phyloP scores from a whole-genome alignment of 1,140 invertebrate genomes.

The Hestina assimilis region DNA sequence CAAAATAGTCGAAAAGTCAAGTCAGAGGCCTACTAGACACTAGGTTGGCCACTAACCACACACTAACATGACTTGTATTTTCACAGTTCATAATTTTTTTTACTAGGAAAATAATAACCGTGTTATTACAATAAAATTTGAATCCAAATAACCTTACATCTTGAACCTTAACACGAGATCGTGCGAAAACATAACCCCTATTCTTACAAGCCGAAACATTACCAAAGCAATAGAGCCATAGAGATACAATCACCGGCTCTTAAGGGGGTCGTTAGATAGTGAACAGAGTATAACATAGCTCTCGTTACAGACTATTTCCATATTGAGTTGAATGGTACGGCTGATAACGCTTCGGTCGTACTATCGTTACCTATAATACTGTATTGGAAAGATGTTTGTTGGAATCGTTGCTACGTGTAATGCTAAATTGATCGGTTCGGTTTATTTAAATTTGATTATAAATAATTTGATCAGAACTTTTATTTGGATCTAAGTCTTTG shows the following conservation, averaged over 20 bases:
- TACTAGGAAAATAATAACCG: too few relatives aligned
- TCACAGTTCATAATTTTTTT: too few relatives aligned
- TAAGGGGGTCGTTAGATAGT: slow-evolving; percentile 15
- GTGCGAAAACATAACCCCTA: too few relatives aligned
- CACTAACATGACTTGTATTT: too few relatives aligned
- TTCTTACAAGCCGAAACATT: neutral
- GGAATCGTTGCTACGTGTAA: neutral
- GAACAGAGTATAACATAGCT: slow-evolving; percentile 8
- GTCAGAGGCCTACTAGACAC: too few relatives aligned
- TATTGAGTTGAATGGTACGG: slow-evolving; percentile 8
- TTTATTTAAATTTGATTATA: neutral
- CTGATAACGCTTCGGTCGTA: slow-evolving; percentile 9
- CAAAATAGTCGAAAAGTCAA: too few relatives aligned
- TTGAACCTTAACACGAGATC: too few relatives aligned
- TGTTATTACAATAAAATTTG: too few relatives aligned
- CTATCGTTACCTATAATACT: neutral
- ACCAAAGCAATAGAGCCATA: slow-evolving; percentile 14
- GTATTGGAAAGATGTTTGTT: neutral
- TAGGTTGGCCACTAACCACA: too few relatives aligned
- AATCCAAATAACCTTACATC: too few relatives aligned
- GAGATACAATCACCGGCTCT: slow-evolving; percentile 11
- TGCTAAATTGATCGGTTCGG: neutral
- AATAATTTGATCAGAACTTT: neutral
- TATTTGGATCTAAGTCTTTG: too few relatives aligned
- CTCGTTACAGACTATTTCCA: slow-evolving; percentile 13